A percentile compares a stretch with the other conserved stretches of the same genome.
These are phyloP conservation scores for Mus spretus DNA, from an alignment of 2,797 vertebrate genomes.

Conservation along the genomic window DNA sequence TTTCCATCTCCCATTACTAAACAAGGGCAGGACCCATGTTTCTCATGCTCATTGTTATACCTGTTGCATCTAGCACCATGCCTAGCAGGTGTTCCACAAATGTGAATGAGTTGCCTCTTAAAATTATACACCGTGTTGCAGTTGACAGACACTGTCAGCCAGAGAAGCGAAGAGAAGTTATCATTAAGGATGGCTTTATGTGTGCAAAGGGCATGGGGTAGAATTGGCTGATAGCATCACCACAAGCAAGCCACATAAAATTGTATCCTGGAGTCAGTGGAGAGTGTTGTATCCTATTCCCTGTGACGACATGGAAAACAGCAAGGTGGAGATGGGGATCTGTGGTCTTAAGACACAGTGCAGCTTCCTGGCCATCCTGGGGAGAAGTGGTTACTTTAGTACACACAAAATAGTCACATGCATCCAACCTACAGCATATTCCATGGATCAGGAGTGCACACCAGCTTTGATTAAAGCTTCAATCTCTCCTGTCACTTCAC, in stretches of 20 bases:
- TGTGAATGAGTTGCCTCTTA: not conserved
- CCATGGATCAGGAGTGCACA: not conserved
- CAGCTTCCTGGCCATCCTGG: not conserved
- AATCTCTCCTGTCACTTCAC: not conserved
- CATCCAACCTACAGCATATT: not conserved
- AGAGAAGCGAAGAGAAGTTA: not conserved
- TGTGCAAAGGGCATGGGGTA: not conserved
- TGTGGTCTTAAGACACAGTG: not conserved
- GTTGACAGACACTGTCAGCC: not conserved
- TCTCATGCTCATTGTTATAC: not conserved
- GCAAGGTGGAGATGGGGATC: not conserved
- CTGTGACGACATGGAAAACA: not conserved
- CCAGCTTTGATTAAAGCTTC: not conserved
- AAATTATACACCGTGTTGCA: not conserved
- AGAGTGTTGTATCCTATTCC: not conserved
- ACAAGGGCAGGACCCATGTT: not conserved
- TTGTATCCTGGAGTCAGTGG: not conserved
- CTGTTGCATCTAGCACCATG: not conserved
- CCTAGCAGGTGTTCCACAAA: constrained; percentile 13
- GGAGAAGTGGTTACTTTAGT: not conserved
- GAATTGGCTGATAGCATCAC: not conserved
- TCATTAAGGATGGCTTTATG: not conserved
- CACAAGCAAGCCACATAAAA: not conserved
- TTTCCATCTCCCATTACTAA: constrained; percentile 31
- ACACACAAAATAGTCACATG: not conserved